Evolutionary conservation across 1,140 invertebrate species (phyloP).

Genomic region (Protaetia brevitarsis): DNA sequence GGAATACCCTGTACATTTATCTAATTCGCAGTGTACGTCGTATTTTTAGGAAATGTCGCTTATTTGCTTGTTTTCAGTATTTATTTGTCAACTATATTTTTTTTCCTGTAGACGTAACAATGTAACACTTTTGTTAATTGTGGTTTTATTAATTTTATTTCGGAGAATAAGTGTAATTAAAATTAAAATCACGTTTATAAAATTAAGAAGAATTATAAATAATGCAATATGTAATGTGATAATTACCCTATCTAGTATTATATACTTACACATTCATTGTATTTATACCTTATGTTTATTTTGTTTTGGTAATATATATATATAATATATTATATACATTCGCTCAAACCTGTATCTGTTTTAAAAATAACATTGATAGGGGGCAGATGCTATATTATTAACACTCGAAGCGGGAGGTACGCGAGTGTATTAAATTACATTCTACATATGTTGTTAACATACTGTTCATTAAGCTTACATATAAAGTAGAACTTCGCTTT

Average conservation of each 20-base stretch:
- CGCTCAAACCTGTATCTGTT: not conserved
- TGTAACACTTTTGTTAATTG: not conserved
- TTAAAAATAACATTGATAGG: constrained; percentile 5
- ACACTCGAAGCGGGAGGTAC: constrained; percentile 5
- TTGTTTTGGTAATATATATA: not conserved
- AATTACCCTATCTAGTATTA: not conserved
- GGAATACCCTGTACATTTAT: no score
- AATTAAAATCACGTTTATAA: no score
- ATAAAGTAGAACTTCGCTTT: not conserved
- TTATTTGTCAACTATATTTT: no score
- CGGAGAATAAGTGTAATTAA: no score
- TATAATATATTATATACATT: not conserved
- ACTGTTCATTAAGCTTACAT: not conserved
- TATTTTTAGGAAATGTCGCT: no score
- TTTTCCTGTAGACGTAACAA: no score
- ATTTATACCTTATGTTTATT: not conserved
- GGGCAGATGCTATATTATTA: constrained; percentile 18
- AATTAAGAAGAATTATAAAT: not conserved
- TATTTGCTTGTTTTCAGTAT: no score
- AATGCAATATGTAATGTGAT: not conserved
- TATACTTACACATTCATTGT: not conserved
- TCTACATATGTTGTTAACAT: not conserved
- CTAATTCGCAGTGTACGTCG: no score
- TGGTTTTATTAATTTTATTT: not conserved
- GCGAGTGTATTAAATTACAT: not conserved